Base-by-base conservation (phyloP, 2,797 vertebrate species). In the Alfaro cultratus region DNA sequence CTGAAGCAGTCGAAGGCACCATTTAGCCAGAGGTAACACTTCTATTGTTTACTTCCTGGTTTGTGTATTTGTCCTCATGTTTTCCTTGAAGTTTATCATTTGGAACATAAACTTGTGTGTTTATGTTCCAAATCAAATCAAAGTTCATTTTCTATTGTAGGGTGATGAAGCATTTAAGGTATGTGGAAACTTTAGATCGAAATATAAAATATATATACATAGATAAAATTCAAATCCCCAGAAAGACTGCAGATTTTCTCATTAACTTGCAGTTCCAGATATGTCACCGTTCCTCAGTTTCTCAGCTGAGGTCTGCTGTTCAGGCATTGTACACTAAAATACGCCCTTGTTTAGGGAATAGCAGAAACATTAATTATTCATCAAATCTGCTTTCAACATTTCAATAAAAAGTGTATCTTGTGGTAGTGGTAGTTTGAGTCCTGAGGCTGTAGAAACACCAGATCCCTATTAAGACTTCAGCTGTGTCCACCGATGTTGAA, bases 391-490 rank as follows among this genome's bases (percentile, higher is more conserved):
- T 88, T 75, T 83, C 67, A 83, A 81, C 80, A 79, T 86, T 83
- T 87, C 80, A 81, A 79, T 85, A 57, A 91, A 92, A 90, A 85
- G 79, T 49, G 81, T 70, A 71, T 88, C 87, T 87, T 74, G 68
- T 26, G 68, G 86, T 11, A 41, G 73, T 26, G 31, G 3, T 57
- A 79, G 41, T 81, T 73, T 10, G 77, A 88, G 75, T 91, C 92
- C 91, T 80, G 43, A 15, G 90, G 74, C 79, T 84, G 77, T 21
- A 78, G 72, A 88, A 94, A 95, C 95, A 95, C 74, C 72, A 75
- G 91, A 94, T 91, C 71, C 81, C 93, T 93, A 95, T 96, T 95
- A 95, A 92, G 86, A 71, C 89, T 74, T 87, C 76, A 85, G 75
- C 29, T 67, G 1, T 80, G 90, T 93, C 88, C 88, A 34, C 60